phyloP scores from a whole-genome alignment of 2,888 invertebrate genomes.

The Nemoura dubitans region DNA sequence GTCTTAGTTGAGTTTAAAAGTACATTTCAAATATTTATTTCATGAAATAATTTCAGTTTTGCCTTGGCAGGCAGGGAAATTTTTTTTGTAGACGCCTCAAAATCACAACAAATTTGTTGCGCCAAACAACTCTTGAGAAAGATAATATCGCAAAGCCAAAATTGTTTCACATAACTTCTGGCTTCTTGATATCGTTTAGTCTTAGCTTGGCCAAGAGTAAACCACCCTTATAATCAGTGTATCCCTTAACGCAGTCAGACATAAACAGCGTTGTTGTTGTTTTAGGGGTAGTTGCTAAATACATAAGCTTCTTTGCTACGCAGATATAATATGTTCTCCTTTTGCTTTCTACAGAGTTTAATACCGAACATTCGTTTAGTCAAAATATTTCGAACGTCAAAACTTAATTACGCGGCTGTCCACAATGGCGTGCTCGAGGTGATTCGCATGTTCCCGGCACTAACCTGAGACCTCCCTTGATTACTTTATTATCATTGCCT shows the following conservation, averaged over 20 bases:
- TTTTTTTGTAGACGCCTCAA: not conserved
- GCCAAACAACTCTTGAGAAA: not conserved
- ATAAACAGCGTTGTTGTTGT: not conserved
- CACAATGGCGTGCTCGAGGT: not conserved
- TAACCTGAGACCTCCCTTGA: not conserved
- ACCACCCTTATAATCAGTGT: not conserved
- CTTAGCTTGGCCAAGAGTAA: not conserved
- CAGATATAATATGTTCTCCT: not conserved
- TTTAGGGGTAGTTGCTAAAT: constrained; percentile 7
- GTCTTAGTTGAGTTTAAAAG: not conserved
- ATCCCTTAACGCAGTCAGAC: not conserved
- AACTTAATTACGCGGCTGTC: not conserved
- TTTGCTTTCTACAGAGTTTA: not conserved
- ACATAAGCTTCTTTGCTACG: not conserved
- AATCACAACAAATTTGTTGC: not conserved
- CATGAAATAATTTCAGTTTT: not conserved
- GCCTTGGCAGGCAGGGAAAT: not conserved
- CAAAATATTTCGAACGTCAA: not conserved
- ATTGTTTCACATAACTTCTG: not conserved
- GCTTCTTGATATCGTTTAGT: not conserved
- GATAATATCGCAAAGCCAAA: not conserved
- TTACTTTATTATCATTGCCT: constrained; percentile 7
- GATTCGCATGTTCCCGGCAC: not conserved
- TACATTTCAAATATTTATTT: not conserved
- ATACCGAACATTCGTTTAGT: not conserved